These are phyloP conservation scores for Himantopus leucocephalus DNA, from an alignment of 2,113 vertebrate species.

Conservation along the genomic window DNA sequence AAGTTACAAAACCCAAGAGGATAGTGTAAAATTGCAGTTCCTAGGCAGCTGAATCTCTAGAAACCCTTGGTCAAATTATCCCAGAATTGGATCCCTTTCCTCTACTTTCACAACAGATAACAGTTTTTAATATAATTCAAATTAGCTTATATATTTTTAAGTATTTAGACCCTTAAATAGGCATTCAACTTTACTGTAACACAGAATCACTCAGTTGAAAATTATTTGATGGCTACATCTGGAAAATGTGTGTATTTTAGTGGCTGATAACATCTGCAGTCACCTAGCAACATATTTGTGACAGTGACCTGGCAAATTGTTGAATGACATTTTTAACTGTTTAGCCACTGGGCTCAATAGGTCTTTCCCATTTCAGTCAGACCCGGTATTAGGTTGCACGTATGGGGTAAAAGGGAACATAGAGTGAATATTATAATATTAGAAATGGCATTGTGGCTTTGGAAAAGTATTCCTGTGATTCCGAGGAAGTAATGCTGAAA, in stretches of 20 bases:
- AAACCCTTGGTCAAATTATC: background rate
- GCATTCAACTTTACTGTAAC: background rate
- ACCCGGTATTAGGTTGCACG: background rate
- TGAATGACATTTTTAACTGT: slow-evolving; percentile 33
- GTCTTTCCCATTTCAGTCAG: background rate
- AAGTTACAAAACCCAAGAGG: slow-evolving; percentile 6
- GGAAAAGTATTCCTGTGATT: background rate
- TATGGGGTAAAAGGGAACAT: background rate
- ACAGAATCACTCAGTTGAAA: background rate
- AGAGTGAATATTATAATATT: background rate
- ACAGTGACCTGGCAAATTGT: slow-evolving; percentile 24
- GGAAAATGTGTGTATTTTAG: slow-evolving; percentile 37
- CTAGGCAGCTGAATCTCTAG: background rate
- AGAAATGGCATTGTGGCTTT: background rate
- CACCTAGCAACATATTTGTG: slow-evolving; percentile 61
- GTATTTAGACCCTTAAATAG: background rate
- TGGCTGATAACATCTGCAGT: slow-evolving; percentile 49
- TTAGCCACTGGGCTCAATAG: background rate
- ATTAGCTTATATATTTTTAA: background rate
- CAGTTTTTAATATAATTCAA: background rate
- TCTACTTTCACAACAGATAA: background rate
- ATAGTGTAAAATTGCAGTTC: background rate
- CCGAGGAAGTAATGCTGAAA: background rate
- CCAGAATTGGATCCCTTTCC: background rate
- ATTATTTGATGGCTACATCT: slow-evolving; percentile 35